Percentiles rank a stretch among this genome's conserved stretches.
Evolutionary conservation across 2,797 vertebrate genomes (phyloP).

Genomic region (Pampus argenteus): DNA sequence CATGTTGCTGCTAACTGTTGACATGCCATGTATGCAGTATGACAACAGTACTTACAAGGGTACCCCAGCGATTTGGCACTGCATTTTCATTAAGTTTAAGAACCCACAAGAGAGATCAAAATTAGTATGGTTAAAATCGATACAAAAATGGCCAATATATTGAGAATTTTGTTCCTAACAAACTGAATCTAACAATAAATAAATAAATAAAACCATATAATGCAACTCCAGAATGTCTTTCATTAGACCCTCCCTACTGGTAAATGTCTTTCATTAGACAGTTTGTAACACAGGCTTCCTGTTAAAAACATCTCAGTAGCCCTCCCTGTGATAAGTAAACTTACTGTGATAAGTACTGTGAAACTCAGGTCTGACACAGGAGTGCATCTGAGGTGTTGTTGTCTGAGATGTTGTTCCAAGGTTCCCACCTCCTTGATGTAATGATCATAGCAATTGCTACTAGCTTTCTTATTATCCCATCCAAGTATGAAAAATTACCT

Average conservation of each 20-base stretch:
- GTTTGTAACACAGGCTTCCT: too few species aligned
- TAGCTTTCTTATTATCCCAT: constrained; percentile 44
- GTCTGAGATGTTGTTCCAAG: background rate
- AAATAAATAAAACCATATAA: too few species aligned
- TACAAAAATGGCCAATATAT: background rate
- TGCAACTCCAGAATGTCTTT: background rate
- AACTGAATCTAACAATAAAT: background rate
- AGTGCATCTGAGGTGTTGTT: background rate
- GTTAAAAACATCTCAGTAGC: too few species aligned
- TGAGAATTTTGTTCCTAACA: background rate
- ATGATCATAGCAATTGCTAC: constrained; percentile 12
- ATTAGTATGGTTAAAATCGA: background rate
- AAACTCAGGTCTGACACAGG: background rate
- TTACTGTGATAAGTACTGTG: background rate
- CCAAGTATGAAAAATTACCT: constrained; percentile 57
- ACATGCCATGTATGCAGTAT: background rate
- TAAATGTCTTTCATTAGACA: too few species aligned
- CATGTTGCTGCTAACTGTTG: background rate
- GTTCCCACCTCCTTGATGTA: background rate
- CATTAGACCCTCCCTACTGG: background rate
- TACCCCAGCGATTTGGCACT: background rate
- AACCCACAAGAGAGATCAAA: background rate
- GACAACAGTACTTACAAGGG: background rate
- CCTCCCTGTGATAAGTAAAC: too few species aligned
- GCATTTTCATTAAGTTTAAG: background rate